Evolutionary conservation across 2,888 invertebrate genomes (phyloP).

Genomic region (Cloeon dipterum): DNA sequence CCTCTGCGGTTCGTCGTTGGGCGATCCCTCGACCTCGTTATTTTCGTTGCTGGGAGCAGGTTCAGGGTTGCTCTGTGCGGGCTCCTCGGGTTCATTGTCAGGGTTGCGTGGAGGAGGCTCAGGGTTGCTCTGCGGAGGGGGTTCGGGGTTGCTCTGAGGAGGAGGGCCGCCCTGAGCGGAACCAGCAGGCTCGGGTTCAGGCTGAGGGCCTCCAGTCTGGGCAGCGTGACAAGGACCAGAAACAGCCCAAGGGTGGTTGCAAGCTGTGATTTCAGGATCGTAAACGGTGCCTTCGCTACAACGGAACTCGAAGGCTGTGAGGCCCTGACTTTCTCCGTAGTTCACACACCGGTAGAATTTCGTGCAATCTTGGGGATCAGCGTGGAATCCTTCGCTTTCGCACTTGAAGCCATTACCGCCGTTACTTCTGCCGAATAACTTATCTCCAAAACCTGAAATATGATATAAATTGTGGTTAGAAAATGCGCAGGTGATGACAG

Average conservation of each 20-base stretch:
- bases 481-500: too few species aligned
- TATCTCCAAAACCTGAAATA: background rate
- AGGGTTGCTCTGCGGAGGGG: background rate
- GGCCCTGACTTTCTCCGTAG: conserved; percentile 12
- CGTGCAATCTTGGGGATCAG: conserved; percentile 2
- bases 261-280: conserved; percentile 36
- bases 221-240: conserved; percentile 11
- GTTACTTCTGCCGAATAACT: background rate
- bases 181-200: background rate
- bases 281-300: conserved; percentile 45
- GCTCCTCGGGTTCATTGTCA: background rate
- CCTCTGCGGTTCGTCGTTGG: too few species aligned
- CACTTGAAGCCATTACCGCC: background rate
- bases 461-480: too few species aligned
- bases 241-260: conserved; percentile 31
- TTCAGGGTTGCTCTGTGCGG: too few species aligned
- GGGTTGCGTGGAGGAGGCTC: background rate
- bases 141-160: too few species aligned
- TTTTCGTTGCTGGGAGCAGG: background rate
- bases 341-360: conserved; percentile 6
- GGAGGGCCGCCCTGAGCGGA: conserved; percentile 2
- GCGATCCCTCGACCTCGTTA: background rate
- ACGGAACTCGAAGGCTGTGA: conserved; percentile 28
- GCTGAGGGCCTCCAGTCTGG: background rate
- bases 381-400: conserved; percentile 2